Percentiles rank a stretch among this genome's conserved stretches.
These are phyloP conservation scores for Toxostoma redivivum DNA, from an alignment of 2,113 vertebrate genomes.

Conservation along the genomic window DNA sequence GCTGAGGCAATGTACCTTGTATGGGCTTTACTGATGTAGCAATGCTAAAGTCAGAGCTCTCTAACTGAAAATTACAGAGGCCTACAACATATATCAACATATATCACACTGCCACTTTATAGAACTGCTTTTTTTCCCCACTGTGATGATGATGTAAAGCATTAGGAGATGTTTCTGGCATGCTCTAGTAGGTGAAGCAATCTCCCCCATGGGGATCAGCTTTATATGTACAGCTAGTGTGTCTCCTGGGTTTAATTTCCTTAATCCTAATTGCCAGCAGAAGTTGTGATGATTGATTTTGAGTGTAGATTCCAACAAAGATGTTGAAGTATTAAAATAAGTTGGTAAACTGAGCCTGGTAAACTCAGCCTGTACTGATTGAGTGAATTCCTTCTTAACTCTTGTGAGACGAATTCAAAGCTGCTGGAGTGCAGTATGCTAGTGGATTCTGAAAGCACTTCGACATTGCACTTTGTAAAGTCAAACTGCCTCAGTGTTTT, in stretches of 20 bases:
- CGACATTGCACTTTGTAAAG: background rate
- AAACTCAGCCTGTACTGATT: background rate
- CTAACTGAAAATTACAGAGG: background rate
- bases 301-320: background rate
- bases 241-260: constrained; percentile 21
- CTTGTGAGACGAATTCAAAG: background rate
- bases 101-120: background rate
- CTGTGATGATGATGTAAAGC: background rate
- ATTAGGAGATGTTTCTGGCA: background rate
- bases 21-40: background rate
- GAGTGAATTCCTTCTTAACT: background rate
- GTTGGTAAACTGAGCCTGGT: background rate
- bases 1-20: background rate
- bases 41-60: background rate
- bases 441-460: background rate
- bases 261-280: background rate
- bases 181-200: background rate
- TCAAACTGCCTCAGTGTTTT: background rate
- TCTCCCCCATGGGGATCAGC: background rate
- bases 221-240: background rate
- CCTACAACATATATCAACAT: background rate
- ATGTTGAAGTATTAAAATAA: background rate
- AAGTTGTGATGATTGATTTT: background rate
- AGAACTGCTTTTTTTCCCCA: background rate
- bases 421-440: background rate